Evolutionary conservation across 2,888 invertebrate species (phyloP), one percentile per base, ranked within the genome.

Genomic region (Amphipoea oculea): DNA sequence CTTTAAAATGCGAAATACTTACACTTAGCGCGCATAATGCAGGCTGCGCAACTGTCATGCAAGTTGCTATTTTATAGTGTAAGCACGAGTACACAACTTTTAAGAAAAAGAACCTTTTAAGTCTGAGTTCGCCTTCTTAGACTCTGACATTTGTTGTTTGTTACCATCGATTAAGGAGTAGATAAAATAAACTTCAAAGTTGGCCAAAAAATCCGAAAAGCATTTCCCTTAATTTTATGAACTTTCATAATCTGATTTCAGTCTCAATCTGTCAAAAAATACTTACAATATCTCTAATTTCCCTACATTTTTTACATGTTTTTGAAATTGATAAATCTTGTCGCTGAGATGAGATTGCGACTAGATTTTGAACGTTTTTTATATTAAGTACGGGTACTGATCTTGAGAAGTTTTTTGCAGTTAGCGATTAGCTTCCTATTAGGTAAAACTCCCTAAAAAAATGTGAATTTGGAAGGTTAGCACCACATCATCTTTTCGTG

Each of bases 81-180:
- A 40, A 62, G 54, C 62, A 73, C 29, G 54, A 0, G 1, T 20
- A 9, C 5, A n/a, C 9, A 62, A 45, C 29, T 73, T 73, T 67
- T 12, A 51, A 48, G 17, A 40, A 48, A 68, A 62, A 23, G 14
- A 14, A 5, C 5, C 5, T 57, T 51, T 60, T 29, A 54, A 45
- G 68, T 73, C 67, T 29, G 5, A 42, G 20, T 67, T 69, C n/a
- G 11, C 65, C 12, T 48, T 48, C 29, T 20, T 11, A 29, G 63
- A 36, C 45, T 36, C 40, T 77, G 42, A 17, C 14, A 65, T 76
- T 70, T 79, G 54, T 23, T 29, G 17, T 76, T 70, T 79, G 54
- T 23, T 29, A 11, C 12, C 9, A 7, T 48, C 45, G n/a, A 51
- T 29, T 54, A 60, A 60, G 51, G 11, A 36, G n/a, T 45, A 29